Evolutionary conservation across 2,797 vertebrate genomes (phyloP), one percentile per base, ranked within the genome.

Genomic region (Micromesistius poutassou): DNA sequence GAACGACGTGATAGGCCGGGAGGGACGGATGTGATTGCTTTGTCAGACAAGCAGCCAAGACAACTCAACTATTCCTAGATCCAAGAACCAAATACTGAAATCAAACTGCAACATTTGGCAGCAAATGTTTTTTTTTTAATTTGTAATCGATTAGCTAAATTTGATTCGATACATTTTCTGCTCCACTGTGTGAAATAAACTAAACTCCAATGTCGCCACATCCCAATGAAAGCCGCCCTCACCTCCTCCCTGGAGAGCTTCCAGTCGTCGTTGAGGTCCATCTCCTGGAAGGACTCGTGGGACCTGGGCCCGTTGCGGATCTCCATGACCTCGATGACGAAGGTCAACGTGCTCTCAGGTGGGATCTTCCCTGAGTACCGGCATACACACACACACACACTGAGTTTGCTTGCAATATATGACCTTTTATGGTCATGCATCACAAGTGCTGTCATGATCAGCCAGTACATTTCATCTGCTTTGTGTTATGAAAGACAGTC

Each of bases 241-340:
- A 97, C 98, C 96, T 99, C 98, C 0, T 92, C 78, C 88, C 90
- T 97, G 78, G 98, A 99, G 16, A 99, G 95, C 72, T 90, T 99
- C 98, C 98, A 99, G 89, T 99, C 98, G 83, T 99, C 97, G 1
- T 99, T 96, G 75, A 99, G 96, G 87, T 99, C 98, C 97, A 99
- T 99, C 85, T 98, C 96, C 89, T 98, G 97, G 89, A 99, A 99
- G 4, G 98, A 97, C 76, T 99, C 97, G 2, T 99, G 97, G 30
- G 98, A 99, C 76, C 97, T 92, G 4, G 97, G 97, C 66, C 98
- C 98, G 87, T 98, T 99, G 91, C 96, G 94, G 86, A 99, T 98
- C 86, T 99, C 97, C 66, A 98, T 86, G 82, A 98, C 89, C 84
- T 98, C 96, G 6, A 99, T 90, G 68, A 96, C 90, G 89, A 98